Evolutionary conservation across 2,797 vertebrate species (phyloP).

Genomic region (Glossophaga mutica): DNA sequence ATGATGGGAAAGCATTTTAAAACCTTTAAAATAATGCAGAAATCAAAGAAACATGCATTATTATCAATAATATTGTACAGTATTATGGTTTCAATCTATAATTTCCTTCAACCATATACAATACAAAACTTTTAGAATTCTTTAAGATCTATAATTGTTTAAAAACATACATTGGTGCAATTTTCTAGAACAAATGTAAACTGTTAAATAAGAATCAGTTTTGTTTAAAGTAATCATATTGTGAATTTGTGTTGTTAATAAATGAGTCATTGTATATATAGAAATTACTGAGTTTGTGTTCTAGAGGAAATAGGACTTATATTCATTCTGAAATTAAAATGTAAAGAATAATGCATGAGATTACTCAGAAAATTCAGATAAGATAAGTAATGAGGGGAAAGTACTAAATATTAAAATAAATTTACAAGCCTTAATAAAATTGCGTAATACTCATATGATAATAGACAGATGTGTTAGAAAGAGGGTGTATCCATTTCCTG

Average conservation of each 20-base stretch:
- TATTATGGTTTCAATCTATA: not conserved
- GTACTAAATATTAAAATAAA: not conserved
- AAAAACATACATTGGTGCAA: not conserved
- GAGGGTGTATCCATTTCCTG: not conserved
- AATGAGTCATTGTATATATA: not conserved
- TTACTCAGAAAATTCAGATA: conserved; percentile 1
- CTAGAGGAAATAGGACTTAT: not conserved
- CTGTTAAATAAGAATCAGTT: not conserved
- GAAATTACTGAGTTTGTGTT: not conserved
- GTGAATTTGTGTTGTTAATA: conserved; percentile 18
- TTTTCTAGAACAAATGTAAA: not conserved
- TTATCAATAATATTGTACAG: not conserved
- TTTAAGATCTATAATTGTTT: not conserved
- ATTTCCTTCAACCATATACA: not conserved
- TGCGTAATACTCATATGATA: not conserved
- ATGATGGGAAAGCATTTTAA: not conserved
- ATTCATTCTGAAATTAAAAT: conserved; percentile 20
- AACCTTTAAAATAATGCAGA: not conserved
- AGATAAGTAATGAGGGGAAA: not conserved
- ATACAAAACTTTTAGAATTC: not conserved
- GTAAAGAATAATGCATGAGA: not conserved
- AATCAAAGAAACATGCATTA: not conserved
- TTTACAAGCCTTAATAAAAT: not conserved
- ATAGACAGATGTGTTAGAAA: not conserved
- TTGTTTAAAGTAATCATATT: not conserved